Percentiles rank a stretch among this genome's conserved stretches.
phyloP scores from a whole-genome alignment of 2,113 vertebrate genomes.

The Carlito syrichta region DNA sequence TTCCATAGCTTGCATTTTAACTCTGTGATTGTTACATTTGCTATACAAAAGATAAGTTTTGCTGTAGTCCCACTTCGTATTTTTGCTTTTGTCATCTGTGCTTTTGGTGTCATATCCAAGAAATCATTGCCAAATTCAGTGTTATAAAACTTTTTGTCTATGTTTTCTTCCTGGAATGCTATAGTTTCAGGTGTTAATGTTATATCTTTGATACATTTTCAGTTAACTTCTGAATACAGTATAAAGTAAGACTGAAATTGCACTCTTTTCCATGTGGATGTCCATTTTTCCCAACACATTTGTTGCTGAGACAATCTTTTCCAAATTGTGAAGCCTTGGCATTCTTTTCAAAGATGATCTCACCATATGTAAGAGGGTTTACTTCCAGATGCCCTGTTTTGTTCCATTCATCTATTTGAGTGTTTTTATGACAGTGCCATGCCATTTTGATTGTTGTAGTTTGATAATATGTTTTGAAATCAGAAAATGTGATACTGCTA shows the following conservation, averaged over 20 bases:
- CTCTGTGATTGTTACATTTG: neutral
- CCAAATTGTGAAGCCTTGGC: neutral
- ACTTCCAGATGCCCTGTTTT: neutral
- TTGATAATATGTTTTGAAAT: neutral
- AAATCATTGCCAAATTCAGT: neutral
- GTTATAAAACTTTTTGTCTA: neutral
- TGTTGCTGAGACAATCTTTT: neutral
- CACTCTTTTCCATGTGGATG: neutral
- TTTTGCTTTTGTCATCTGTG: neutral
- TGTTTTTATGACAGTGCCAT: neutral
- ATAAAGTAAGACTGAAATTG: neutral
- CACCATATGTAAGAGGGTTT: neutral
- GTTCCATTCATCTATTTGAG: neutral
- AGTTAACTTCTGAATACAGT: neutral
- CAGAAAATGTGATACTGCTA: neutral
- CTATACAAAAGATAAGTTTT: neutral
- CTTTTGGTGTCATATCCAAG: neutral
- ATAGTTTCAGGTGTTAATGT: neutral
- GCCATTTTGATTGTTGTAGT: neutral
- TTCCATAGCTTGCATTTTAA: neutral
- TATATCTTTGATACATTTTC: neutral
- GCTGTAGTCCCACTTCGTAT: neutral
- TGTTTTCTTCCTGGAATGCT: neutral
- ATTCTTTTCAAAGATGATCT: neutral
- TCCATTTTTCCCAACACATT: neutral